phyloP scores from a whole-genome alignment of 2,888 invertebrate genomes.

The Camponotus fellah region DNA sequence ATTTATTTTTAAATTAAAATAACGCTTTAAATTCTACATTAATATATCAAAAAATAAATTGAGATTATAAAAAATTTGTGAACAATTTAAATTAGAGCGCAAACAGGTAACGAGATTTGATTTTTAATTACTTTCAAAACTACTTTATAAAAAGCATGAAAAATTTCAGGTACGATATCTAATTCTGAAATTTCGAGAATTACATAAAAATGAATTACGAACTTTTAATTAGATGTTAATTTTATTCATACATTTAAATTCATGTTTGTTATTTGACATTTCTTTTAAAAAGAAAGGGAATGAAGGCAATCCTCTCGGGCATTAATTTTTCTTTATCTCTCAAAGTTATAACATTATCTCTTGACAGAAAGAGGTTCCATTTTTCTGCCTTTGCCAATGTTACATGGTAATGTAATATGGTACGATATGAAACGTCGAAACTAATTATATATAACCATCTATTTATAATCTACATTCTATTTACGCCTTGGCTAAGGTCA shows the following conservation, averaged over 20 bases:
- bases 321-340: conserved; percentile 17
- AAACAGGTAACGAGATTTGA: neutral
- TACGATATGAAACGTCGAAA: conserved; percentile 13
- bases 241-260: neutral
- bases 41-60: neutral
- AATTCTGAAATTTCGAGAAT: neutral
- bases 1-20: neutral
- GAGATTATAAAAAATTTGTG: neutral
- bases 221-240: neutral
- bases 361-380: neutral
- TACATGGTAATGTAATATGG: neutral
- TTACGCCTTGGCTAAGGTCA: neutral
- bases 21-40: neutral
- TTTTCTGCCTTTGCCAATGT: conserved; percentile 14
- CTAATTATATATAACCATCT: conserved; percentile 44
- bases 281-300: neutral
- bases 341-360: neutral
- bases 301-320: neutral
- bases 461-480: conserved; percentile 46
- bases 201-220: neutral
- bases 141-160: neutral
- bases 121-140: neutral
- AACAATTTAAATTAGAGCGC: neutral
- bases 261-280: neutral
- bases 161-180: neutral